A percentile compares a stretch with the other conserved stretches of the same genome.
phyloP scores from a whole-genome alignment of 2,888 invertebrate genomes.

The Chaitophorus viminalis region DNA sequence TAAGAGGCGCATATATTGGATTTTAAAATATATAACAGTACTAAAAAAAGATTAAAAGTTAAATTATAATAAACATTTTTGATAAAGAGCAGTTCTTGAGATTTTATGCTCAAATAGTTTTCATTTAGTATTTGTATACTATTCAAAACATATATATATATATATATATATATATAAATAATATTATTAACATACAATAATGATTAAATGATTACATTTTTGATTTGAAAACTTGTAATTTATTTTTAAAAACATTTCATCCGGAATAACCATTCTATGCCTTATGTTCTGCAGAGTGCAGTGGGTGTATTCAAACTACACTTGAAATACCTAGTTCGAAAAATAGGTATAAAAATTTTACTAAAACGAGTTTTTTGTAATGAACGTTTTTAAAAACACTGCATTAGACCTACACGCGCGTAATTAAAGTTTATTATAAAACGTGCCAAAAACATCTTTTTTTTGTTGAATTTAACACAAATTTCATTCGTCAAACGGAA shows the following conservation, averaged over 20 bases:
- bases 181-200: background rate
- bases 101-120: background rate
- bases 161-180: too few relatives aligned
- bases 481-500: background rate
- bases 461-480: background rate
- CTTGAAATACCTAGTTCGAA: too few relatives aligned
- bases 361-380: background rate
- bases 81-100: background rate
- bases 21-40: background rate
- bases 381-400: background rate
- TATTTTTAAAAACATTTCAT: background rate
- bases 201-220: background rate
- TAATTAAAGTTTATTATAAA: background rate
- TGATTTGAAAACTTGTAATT: background rate
- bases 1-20: slow-evolving; percentile 8
- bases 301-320: too few relatives aligned
- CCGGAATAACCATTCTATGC: background rate
- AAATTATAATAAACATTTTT: background rate
- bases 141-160: too few relatives aligned
- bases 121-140: too few relatives aligned
- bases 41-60: slow-evolving; percentile 16
- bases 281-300: too few relatives aligned
- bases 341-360: background rate
- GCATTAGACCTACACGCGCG: background rate
- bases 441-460: background rate